phyloP scores from a whole-genome alignment of 2,113 vertebrate species.

The Ascaphus truei region DNA sequence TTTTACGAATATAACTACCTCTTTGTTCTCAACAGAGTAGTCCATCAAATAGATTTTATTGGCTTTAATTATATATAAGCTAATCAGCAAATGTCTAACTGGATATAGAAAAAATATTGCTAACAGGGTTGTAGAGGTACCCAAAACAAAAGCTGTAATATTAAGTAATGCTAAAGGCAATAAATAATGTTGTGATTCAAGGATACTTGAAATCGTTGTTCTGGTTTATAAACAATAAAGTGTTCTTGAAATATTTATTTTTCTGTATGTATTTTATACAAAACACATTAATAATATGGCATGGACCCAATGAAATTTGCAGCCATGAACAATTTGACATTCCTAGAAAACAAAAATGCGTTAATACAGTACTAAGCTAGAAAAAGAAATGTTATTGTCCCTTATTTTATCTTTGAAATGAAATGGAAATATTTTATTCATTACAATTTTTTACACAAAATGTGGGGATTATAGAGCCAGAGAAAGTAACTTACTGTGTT shows the following conservation, averaged over 20 bases:
- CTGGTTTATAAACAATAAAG: background rate
- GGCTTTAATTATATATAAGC: constrained; percentile 7
- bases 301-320: background rate
- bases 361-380: background rate
- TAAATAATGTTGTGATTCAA: background rate
- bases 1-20: constrained; percentile 1
- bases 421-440: too few species aligned
- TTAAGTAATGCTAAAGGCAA: constrained; percentile 1
- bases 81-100: background rate
- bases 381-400: background rate
- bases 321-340: background rate
- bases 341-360: background rate
- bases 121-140: background rate
- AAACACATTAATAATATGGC: background rate
- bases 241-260: background rate
- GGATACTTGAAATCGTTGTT: constrained; percentile 1
- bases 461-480: too few species aligned
- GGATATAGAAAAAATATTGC: background rate
- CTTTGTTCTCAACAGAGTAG: too few species aligned
- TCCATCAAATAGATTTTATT: too few species aligned
- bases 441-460: too few species aligned
- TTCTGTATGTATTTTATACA: background rate
- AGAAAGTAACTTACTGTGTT: too few species aligned
- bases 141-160: constrained; percentile 15
- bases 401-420: background rate